These are phyloP conservation scores for Iphiclides podalirius DNA, from an alignment of 2,888 invertebrate species.

Conservation along the genomic window DNA sequence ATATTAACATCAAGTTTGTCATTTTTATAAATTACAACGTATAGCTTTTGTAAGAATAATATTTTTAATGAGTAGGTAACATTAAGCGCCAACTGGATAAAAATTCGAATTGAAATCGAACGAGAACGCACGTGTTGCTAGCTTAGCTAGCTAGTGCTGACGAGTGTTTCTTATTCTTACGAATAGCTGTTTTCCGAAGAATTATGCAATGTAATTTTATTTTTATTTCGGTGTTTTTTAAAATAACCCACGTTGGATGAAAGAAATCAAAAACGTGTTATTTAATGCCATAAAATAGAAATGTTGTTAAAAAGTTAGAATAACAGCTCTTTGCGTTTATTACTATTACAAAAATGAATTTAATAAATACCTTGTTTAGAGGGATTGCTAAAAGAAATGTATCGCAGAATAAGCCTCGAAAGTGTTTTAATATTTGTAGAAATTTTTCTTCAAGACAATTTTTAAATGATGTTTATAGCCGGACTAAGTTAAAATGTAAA, in stretches of 20 bases:
- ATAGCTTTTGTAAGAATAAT: too few relatives aligned
- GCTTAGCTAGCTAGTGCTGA: not conserved
- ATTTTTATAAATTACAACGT: too few relatives aligned
- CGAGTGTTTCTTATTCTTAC: not conserved
- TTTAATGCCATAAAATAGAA: not conserved
- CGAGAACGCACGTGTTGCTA: slow-evolving; percentile 18
- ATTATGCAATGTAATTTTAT: slow-evolving; percentile 27
- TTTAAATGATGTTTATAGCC: slow-evolving; percentile 81
- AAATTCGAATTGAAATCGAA: slow-evolving; percentile 12
- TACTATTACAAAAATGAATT: slow-evolving; percentile 36
- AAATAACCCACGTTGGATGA: not conserved
- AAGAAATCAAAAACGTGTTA: not conserved
- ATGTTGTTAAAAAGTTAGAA: slow-evolving; percentile 2
- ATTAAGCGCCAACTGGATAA: slow-evolving; percentile 1
- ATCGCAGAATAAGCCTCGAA: slow-evolving; percentile 38
- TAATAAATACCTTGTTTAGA: slow-evolving; percentile 40
- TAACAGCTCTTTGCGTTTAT: not conserved
- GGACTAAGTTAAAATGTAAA: slow-evolving; percentile 84
- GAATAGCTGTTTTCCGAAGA: slow-evolving; percentile 12
- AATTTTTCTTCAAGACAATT: slow-evolving; percentile 64
- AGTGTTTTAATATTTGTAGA: slow-evolving; percentile 34
- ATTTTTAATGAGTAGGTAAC: slow-evolving; percentile 2
- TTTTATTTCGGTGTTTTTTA: slow-evolving; percentile 13
- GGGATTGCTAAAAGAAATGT: slow-evolving; percentile 46
- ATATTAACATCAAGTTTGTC: too few relatives aligned